phyloP scores from a whole-genome alignment of 1,140 invertebrate species.

The Diorhabda sublineata region DNA sequence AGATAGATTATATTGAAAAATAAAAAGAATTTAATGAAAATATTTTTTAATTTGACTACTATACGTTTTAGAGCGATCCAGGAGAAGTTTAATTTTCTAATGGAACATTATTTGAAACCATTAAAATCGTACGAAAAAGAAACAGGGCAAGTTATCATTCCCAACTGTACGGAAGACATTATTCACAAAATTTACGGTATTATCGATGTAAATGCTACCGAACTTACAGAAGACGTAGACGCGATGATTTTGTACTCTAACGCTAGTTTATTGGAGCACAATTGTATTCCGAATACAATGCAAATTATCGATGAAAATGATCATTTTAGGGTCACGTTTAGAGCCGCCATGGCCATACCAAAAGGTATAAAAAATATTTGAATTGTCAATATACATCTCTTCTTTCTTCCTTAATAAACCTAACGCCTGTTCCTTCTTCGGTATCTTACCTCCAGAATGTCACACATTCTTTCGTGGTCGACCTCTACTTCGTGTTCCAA shows the following conservation, averaged over 20 bases:
- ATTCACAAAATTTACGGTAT: conserved; percentile 63
- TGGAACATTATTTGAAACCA: conserved; percentile 55
- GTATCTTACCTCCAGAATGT: no score
- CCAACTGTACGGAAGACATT: conserved; percentile 52
- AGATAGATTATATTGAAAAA: no score
- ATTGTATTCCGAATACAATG: conserved; percentile 61
- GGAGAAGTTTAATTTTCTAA: conserved; percentile 58
- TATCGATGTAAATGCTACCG: conserved; percentile 64
- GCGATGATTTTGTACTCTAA: conserved; percentile 56
- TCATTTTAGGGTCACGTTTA: conserved; percentile 32
- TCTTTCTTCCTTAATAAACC: no score
- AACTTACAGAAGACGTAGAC: conserved; percentile 51
- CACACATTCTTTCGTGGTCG: no score
- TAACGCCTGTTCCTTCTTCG: no score
- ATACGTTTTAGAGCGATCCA: conserved; percentile 54
- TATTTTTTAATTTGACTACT: conserved; percentile 1
- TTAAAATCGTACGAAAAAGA: conserved; percentile 27
- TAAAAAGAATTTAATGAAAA: no score
- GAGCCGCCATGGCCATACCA: conserved; percentile 2
- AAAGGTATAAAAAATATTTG: not conserved
- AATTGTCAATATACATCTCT: no score
- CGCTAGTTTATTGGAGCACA: conserved; percentile 60
- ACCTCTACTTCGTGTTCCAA: no score
- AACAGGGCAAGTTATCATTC: conserved; percentile 22
- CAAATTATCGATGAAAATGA: conserved; percentile 53